Base-by-base conservation (phyloP, 1,140 invertebrate species). In the Acromyrmex echinatior region DNA sequence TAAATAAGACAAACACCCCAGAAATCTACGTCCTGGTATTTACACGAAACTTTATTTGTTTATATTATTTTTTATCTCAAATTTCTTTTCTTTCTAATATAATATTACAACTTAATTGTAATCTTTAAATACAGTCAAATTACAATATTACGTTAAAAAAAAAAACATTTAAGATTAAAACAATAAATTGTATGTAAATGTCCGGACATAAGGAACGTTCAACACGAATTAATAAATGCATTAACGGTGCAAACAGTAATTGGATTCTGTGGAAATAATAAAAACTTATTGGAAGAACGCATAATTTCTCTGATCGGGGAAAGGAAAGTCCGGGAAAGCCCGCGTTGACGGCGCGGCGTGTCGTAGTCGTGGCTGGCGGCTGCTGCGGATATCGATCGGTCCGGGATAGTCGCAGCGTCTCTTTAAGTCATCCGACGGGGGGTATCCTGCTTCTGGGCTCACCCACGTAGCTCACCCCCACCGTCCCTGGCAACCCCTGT, bases 341-440 rank as follows among this genome's bases (percentile, higher is more conserved):
- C 65, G 65, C 65, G 71, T 78, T 45, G 82, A 86, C 63, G 73
- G 16, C 35, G 58, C 70, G 88, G 66, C 25, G 70, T 70, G 86
- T 90, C 86, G 86, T 87, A 78, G 74, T 63, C 79, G 87, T 84
- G 88, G 84, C 86, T 65, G 88, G 82, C 28, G 73, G 78, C 65
- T 81, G 93, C 91, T 94, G 93, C 92, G 92, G 92, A 94, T 95
- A 95, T 95, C 94, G 94, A 95, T 94, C 94, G 91, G 89, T 86
- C 90, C 88, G 60, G 86, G 88, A 66, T 92, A 94, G 92, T 95
- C 92, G 93, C 94, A 95, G 94, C 94, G 94, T 95, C 94, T 94
- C 94, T 95, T 94, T 94, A 94, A 95, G 94, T 95, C 91, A 94
- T 94, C 94, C 92, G 92, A 91, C 90, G 92, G 49, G 14, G 77